phyloP scores from a whole-genome alignment of 2,797 vertebrate genomes.

The Dermochelys coriacea region DNA sequence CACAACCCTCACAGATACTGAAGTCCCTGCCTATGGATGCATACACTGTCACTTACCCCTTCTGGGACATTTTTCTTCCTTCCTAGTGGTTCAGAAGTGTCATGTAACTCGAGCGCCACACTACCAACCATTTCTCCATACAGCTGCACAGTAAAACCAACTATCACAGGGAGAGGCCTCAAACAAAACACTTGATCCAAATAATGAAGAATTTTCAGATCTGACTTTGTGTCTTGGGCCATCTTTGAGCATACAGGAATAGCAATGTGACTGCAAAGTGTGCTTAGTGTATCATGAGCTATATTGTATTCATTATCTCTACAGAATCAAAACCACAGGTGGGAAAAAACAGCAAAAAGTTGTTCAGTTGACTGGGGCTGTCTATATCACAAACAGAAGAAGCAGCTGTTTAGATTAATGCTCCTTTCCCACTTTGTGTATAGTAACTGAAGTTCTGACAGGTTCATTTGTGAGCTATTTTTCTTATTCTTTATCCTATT shows the following conservation, averaged over 20 bases:
- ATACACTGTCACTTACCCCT: fast-evolving
- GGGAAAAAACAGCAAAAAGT: background rate
- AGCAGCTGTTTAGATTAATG: background rate
- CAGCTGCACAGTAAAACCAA: background rate
- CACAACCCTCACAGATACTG: background rate
- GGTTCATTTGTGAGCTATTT: background rate
- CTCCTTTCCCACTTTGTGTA: fast-evolving
- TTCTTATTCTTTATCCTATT: background rate
- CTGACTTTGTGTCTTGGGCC: background rate
- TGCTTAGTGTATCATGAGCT: background rate
- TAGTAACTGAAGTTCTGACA: background rate
- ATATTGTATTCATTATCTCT: background rate
- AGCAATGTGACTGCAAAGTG: background rate
- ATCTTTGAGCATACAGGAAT: background rate
- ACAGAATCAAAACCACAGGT: background rate
- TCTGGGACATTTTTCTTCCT: fast-evolving
- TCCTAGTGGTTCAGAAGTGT: background rate
- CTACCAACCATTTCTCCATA: background rate
- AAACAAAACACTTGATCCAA: background rate
- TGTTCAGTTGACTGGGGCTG: background rate
- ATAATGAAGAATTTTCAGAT: background rate
- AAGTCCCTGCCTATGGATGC: background rate
- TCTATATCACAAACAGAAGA: background rate
- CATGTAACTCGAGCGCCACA: background rate
- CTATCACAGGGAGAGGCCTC: background rate